phyloP scores from a whole-genome alignment of 2,888 invertebrate genomes.

The Diloba caeruleocephala region DNA sequence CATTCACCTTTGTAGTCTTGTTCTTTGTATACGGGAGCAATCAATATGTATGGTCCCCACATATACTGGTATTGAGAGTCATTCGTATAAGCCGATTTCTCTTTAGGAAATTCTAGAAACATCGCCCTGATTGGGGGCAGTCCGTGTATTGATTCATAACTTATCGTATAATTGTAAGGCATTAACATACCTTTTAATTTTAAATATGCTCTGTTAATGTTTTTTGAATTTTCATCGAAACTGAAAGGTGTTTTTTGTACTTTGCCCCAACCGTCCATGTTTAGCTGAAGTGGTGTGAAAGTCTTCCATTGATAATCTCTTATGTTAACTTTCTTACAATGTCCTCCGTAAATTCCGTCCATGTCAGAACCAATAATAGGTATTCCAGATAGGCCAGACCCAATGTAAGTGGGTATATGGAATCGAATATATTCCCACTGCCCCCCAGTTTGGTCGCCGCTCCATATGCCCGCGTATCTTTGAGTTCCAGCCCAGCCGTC shows the following conservation, averaged over 20 bases:
- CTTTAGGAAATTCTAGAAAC: slow-evolving; percentile 80
- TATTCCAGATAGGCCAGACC: slow-evolving; percentile 79
- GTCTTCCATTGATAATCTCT: slow-evolving; percentile 85
- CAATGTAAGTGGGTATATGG: slow-evolving; percentile 83
- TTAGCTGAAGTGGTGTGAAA: slow-evolving; percentile 82
- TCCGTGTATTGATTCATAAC: slow-evolving; percentile 71
- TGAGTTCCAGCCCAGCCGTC: slow-evolving; percentile 86
- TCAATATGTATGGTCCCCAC: slow-evolving; percentile 83
- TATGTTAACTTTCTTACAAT: slow-evolving; percentile 72
- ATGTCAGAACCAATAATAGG: slow-evolving; percentile 83
- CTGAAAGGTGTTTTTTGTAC: slow-evolving; percentile 79
- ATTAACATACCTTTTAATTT: slow-evolving; percentile 82
- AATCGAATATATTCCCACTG: slow-evolving; percentile 85
- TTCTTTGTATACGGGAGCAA: slow-evolving; percentile 78
- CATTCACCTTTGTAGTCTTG: slow-evolving; percentile 51
- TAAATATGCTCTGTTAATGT: slow-evolving; percentile 80
- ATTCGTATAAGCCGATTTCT: slow-evolving; percentile 68
- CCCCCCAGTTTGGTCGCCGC: slow-evolving; percentile 82
- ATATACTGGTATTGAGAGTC: slow-evolving; percentile 84
- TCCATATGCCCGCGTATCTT: slow-evolving; percentile 81
- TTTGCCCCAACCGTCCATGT: slow-evolving; percentile 85
- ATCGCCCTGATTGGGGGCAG: slow-evolving; percentile 83
- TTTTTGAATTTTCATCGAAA: slow-evolving; percentile 72
- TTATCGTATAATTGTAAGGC: slow-evolving; percentile 82
- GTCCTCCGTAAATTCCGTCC: slow-evolving; percentile 82